Percentiles rank a stretch among this genome's conserved stretches.
Conservation (phyloP, 2,888 invertebrate genomes). For the Xanthorhoe spadicearia region DNA sequence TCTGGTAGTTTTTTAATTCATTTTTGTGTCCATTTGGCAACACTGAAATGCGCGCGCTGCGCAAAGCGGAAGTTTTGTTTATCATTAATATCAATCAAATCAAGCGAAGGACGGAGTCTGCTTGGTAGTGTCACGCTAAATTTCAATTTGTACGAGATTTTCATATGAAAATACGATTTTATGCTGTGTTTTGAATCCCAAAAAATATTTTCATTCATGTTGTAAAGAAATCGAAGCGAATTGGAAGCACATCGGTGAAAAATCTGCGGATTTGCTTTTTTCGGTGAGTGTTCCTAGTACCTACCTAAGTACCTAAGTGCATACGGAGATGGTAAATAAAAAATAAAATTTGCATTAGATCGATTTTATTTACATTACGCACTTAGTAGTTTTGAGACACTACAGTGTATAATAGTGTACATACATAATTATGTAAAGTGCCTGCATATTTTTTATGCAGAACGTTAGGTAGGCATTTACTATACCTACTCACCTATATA, state of each 20-base stretch:
- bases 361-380: too few species aligned
- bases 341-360: too few species aligned
- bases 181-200: constrained; percentile 20
- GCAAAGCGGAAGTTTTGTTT: constrained; percentile 77
- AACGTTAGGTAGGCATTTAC: too few species aligned
- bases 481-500: too few species aligned
- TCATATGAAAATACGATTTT: constrained; percentile 44
- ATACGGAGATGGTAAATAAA: too few species aligned
- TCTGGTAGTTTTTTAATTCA: not conserved
- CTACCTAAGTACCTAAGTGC: too few species aligned
- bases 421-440: too few species aligned
- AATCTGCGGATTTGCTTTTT: constrained; percentile 17
- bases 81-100: constrained; percentile 83
- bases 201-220: constrained; percentile 7
- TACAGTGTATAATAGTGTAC: too few species aligned
- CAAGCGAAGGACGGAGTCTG: constrained; percentile 58
- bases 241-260: constrained; percentile 14
- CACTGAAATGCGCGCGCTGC: constrained; percentile 77
- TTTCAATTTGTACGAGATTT: constrained; percentile 59
- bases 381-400: too few species aligned
- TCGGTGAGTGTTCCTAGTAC: constrained; percentile 21
- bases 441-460: too few species aligned
- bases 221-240: constrained; percentile 6
- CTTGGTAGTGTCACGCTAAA: constrained; percentile 56
- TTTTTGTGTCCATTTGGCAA: constrained; percentile 52